Conservation (phyloP, 2,113 vertebrate genomes). For the Montifringilla adamsi region DNA sequence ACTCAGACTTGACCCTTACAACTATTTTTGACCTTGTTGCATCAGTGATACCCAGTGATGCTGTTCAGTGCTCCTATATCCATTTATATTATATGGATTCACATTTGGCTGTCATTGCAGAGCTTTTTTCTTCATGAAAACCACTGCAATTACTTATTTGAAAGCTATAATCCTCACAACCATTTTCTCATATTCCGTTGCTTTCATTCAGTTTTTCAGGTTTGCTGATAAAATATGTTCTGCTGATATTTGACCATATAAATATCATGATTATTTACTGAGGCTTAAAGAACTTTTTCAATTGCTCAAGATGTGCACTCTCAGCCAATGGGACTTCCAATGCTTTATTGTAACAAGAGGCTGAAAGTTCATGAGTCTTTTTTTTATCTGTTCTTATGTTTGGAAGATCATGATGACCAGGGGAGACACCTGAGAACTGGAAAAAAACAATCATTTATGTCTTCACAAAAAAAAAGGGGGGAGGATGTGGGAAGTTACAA, state of each 20-base stretch:
- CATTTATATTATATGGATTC: neutral
- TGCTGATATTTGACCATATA: neutral
- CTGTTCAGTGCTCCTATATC: rapidly evolving
- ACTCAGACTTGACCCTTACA: neutral
- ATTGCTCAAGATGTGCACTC: neutral
- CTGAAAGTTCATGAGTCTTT: neutral
- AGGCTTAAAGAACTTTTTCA: neutral
- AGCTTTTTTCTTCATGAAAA: neutral
- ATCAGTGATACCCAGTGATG: neutral
- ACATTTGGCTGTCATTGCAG: neutral
- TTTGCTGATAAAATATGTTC: neutral
- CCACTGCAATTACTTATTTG: neutral
- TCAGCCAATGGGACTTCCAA: neutral
- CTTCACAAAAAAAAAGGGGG: neutral
- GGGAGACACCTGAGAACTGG: neutral
- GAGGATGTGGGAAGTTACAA: neutral
- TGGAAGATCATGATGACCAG: neutral
- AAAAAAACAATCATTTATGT: neutral
- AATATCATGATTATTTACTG: neutral
- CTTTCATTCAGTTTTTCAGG: neutral
- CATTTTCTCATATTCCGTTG: neutral
- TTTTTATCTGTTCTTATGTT: neutral
- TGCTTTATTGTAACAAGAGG: neutral
- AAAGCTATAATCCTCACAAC: neutral
- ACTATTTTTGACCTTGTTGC: rapidly evolving